Percentiles rank a stretch among this genome's conserved stretches.
Evolutionary conservation across 2,797 vertebrate genomes (phyloP).

Genomic region (Martes flavigula): DNA sequence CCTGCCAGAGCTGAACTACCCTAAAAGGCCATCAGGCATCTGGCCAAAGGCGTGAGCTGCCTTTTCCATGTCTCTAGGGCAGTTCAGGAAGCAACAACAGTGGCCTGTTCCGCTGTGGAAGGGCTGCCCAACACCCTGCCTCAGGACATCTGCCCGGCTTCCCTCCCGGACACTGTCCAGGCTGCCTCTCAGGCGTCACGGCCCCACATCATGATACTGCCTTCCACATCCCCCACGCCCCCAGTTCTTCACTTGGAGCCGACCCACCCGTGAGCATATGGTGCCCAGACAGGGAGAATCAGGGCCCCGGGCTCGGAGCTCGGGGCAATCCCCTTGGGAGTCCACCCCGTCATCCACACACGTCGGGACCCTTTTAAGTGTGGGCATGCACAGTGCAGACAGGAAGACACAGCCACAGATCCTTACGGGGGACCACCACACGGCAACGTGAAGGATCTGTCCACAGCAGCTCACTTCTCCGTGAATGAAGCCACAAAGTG

Average conservation of each 20-base stretch:
- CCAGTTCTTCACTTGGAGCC: not conserved
- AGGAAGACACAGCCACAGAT: not conserved
- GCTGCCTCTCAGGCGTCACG: not conserved
- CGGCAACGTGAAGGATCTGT: rapidly evolving
- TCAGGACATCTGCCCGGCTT: not conserved
- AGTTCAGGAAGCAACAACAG: conserved; percentile 48
- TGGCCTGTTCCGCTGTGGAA: not conserved
- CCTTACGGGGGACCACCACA: rapidly evolving
- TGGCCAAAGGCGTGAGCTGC: conserved; percentile 58
- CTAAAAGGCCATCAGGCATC: conserved; percentile 66
- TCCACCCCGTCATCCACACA: not conserved
- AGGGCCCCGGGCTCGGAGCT: not conserved
- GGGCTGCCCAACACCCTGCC: not conserved
- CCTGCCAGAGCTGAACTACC: conserved; percentile 43
- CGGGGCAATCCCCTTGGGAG: not conserved
- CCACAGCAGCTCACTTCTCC: not conserved
- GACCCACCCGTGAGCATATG: not conserved
- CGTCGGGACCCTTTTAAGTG: not conserved
- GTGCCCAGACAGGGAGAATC: not conserved
- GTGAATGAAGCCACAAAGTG: not conserved
- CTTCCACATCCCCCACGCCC: not conserved
- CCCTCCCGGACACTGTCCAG: rapidly evolving
- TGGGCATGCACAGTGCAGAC: no score
- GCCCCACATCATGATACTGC: not conserved
- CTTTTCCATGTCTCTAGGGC: conserved; percentile 56